These are phyloP conservation scores for Panthera leo DNA, from an alignment of 2,113 vertebrate genomes.

Conservation along the genomic window DNA sequence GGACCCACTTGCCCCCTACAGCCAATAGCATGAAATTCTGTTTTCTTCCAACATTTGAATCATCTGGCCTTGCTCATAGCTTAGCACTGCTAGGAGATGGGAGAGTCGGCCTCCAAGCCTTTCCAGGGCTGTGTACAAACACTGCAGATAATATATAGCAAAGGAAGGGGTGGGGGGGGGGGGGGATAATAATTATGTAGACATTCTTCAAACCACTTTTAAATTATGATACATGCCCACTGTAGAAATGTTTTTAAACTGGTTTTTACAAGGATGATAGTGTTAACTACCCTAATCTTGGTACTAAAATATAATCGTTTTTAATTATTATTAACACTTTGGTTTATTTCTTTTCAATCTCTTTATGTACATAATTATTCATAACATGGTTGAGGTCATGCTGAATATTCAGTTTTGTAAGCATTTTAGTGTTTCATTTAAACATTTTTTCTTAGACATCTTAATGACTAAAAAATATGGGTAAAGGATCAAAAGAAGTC, in stretches of 20 bases:
- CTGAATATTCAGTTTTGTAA: background rate
- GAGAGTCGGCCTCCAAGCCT: background rate
- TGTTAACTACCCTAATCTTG: background rate
- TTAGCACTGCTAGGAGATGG: background rate
- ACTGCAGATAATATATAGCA: background rate
- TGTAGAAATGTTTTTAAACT: background rate
- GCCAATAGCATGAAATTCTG: background rate
- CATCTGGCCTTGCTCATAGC: background rate
- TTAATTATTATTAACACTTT: background rate
- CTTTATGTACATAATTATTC: background rate
- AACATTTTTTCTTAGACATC: background rate
- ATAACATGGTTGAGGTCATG: background rate
- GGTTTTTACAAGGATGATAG: background rate
- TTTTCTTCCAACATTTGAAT: background rate
- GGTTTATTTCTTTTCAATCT: background rate
- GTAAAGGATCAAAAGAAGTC: background rate
- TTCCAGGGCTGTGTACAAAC: rapidly evolving
- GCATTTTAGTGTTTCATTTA: conserved; percentile 16
- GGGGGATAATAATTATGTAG: background rate
- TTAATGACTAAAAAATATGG: background rate
- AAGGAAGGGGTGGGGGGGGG: background rate
- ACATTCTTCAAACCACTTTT: background rate
- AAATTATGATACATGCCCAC: background rate
- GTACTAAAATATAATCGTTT: background rate
- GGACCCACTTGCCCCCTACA: background rate